phyloP scores from a whole-genome alignment of 2,797 vertebrate genomes.

The Rhynchonycteris naso region DNA sequence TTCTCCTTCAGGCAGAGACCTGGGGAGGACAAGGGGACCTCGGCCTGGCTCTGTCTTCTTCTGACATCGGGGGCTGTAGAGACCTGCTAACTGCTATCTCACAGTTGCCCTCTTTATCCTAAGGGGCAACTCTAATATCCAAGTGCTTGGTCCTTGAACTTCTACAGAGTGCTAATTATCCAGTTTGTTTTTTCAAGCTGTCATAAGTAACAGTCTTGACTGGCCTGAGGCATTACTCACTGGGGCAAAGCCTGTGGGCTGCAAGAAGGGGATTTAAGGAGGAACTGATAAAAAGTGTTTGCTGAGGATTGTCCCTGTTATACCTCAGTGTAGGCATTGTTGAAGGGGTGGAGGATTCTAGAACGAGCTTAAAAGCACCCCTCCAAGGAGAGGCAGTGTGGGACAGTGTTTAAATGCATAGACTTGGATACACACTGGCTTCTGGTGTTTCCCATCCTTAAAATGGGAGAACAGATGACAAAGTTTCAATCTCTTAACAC shows the following conservation, averaged over 20 bases:
- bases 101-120: background rate
- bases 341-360: background rate
- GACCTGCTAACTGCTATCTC: background rate
- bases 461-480: background rate
- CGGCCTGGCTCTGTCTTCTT: background rate
- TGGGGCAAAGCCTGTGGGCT: background rate
- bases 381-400: background rate
- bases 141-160: background rate
- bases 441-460: conserved; percentile 2
- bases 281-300: background rate
- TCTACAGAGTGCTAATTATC: background rate
- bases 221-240: background rate
- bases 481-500: background rate
- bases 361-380: background rate
- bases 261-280: background rate
- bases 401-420: background rate
- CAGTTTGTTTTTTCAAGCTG: background rate
- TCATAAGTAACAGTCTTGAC: background rate
- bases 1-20: background rate
- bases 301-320: background rate
- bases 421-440: background rate
- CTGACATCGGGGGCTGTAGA: accelerated
- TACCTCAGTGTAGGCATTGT: background rate
- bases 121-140: background rate
- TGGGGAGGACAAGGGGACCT: background rate